These are phyloP conservation scores for Cephus nigrinus DNA, from an alignment of 2,888 invertebrate species.

Conservation along the genomic window DNA sequence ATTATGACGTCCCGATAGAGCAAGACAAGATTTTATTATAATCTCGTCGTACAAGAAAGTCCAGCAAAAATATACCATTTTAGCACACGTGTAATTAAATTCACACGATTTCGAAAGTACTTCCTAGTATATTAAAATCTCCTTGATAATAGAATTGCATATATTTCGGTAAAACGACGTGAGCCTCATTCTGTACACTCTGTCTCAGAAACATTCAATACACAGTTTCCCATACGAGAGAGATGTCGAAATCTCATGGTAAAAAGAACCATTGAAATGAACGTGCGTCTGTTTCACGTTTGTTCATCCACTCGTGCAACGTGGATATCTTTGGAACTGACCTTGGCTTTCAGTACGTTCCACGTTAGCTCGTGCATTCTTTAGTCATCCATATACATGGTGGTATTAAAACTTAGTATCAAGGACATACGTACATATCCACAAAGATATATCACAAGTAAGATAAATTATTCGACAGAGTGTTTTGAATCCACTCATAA, in stretches of 20 bases:
- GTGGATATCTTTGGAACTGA: neutral
- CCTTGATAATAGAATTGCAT: neutral
- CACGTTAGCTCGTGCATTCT: neutral
- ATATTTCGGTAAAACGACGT: neutral
- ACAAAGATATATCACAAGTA: neutral
- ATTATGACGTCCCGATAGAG: neutral
- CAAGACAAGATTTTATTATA: conserved; percentile 26
- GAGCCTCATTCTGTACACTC: too few relatives aligned
- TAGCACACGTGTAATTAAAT: conserved; percentile 36
- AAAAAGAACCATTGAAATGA: neutral
- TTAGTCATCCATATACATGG: neutral
- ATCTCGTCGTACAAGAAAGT: conserved; percentile 21
- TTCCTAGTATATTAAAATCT: neutral
- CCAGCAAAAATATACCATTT: conserved; percentile 29
- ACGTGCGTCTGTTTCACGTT: neutral
- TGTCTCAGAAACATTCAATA: too few relatives aligned
- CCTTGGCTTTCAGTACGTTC: neutral
- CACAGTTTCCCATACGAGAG: too few relatives aligned
- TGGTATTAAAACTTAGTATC: neutral
- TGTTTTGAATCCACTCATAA: neutral
- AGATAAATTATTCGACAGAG: neutral
- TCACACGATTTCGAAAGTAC: conserved; percentile 20
- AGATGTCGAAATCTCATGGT: neutral
- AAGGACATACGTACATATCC: neutral
- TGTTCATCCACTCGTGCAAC: neutral